Percentiles rank a stretch among this genome's conserved stretches.
Conservation (phyloP, 1,140 invertebrate species). For the Tyrophagus putrescentiae region DNA sequence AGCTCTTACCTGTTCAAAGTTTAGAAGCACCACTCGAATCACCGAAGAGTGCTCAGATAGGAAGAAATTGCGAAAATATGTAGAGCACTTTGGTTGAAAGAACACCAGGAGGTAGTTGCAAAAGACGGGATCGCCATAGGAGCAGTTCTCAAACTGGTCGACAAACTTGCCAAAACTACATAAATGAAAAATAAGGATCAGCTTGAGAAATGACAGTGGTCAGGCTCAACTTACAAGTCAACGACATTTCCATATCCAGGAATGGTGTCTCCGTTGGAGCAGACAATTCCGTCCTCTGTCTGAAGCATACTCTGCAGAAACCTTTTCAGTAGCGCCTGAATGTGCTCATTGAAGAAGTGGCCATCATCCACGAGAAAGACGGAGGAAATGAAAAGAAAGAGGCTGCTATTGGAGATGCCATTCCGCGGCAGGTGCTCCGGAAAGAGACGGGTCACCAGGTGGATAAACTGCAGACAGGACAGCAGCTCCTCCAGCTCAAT, state of each 20-base stretch:
- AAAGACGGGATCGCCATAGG: constrained; percentile 19
- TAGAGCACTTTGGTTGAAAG: constrained; percentile 13
- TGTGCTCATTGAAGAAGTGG: constrained; percentile 18
- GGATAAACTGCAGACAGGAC: neutral
- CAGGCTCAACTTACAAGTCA: constrained; percentile 11
- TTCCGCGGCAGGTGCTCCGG: neutral
- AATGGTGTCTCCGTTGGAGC: neutral
- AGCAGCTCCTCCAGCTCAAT: neutral
- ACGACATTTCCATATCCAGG: neutral
- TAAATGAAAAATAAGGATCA: constrained; percentile 1
- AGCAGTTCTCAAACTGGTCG: constrained; percentile 17
- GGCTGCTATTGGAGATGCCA: neutral
- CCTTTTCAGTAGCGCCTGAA: neutral
- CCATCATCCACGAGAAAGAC: constrained; percentile 12
- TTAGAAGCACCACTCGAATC: neutral
- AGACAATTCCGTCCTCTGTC: neutral
- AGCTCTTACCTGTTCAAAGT: constrained; percentile 14
- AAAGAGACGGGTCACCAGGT: neutral
- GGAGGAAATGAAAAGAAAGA: constrained; percentile 11
- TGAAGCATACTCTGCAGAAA: neutral
- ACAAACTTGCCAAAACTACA: constrained; percentile 6
- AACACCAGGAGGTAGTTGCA: constrained; percentile 21
- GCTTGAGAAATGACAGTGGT: neutral
- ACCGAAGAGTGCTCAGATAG: constrained; percentile 4
- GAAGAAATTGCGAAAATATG: constrained; percentile 6